Conservation (phyloP, 2,797 vertebrate genomes). For the Takifugu ocellatus region DNA sequence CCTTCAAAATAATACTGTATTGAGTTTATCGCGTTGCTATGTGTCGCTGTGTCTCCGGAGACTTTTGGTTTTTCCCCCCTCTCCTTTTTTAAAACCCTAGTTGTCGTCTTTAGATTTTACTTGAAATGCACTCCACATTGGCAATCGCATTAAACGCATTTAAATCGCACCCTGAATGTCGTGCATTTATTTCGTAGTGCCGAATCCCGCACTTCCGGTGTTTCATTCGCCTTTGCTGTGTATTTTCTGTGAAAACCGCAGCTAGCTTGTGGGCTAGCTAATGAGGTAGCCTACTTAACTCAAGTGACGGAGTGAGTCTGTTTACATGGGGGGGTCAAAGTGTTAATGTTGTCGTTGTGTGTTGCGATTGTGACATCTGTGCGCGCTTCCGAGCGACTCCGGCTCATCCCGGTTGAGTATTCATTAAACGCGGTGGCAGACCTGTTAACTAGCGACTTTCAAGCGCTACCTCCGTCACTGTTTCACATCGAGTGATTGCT, state of each 20-base stretch:
- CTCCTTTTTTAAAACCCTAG: no score
- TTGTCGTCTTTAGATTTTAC: neutral
- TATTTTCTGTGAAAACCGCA: constrained; percentile 35
- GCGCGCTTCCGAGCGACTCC: neutral
- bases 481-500: constrained; percentile 20
- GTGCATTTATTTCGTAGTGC: constrained; percentile 35
- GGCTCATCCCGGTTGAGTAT: neutral
- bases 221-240: neutral
- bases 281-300: constrained; percentile 46
- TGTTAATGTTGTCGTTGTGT: constrained; percentile 12
- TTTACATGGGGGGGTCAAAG: constrained; percentile 33
- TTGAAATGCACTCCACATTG: neutral
- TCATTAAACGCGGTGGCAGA: neutral
- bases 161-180: neutral
- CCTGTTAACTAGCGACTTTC: constrained; percentile 12
- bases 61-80: no score
- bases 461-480: constrained; percentile 42
- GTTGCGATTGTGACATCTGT: constrained; percentile 10
- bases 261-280: constrained; percentile 45
- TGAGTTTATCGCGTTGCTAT: neutral
- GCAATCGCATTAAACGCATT: no score
- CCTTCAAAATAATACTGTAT: constrained; percentile 28
- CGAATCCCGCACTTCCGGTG: neutral
- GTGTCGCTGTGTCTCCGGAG: neutral
- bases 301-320: constrained; percentile 44